These are phyloP conservation scores for Ricordea florida DNA, from an alignment of 92 coral and sea anemone genomes.

Conservation along the genomic window DNA sequence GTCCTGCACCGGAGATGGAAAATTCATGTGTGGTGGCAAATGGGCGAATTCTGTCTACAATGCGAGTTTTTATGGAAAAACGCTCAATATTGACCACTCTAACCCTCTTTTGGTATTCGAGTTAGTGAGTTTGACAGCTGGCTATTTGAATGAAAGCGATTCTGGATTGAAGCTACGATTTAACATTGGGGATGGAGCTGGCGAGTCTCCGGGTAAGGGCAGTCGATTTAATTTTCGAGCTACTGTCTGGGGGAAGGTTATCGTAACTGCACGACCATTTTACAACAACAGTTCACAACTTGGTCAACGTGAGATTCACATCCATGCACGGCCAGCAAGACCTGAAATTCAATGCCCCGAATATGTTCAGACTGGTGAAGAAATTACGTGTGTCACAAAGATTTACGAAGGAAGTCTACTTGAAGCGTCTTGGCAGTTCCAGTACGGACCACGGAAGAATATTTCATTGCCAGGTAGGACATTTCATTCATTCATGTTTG, in stretches of 20 bases:
- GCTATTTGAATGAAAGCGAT: constrained; percentile 36
- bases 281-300: neutral
- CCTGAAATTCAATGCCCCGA: constrained; percentile 56
- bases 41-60: constrained; percentile 71
- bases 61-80: constrained; percentile 49
- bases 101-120: constrained; percentile 41
- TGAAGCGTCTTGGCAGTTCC: constrained; percentile 51
- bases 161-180: constrained; percentile 30
- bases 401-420: constrained; percentile 76
- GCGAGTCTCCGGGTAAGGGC: constrained; percentile 33
- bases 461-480: constrained; percentile 55
- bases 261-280: constrained; percentile 19
- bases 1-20: constrained; percentile 71
- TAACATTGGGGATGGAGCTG: constrained; percentile 50
- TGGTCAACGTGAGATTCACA: constrained; percentile 8
- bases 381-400: constrained; percentile 51
- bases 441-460: constrained; percentile 7
- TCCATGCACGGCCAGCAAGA: constrained; percentile 44
- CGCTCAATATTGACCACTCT: constrained; percentile 21
- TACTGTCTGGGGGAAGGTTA: constrained; percentile 65
- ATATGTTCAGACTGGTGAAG: constrained; percentile 28
- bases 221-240: constrained; percentile 33
- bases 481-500: constrained; percentile 9
- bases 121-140: constrained; percentile 29
- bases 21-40: constrained; percentile 69